Evolutionary conservation across 2,888 invertebrate genomes (phyloP), one percentile per base, ranked within the genome.

Genomic region (Brachypalpus laphriformis): DNA sequence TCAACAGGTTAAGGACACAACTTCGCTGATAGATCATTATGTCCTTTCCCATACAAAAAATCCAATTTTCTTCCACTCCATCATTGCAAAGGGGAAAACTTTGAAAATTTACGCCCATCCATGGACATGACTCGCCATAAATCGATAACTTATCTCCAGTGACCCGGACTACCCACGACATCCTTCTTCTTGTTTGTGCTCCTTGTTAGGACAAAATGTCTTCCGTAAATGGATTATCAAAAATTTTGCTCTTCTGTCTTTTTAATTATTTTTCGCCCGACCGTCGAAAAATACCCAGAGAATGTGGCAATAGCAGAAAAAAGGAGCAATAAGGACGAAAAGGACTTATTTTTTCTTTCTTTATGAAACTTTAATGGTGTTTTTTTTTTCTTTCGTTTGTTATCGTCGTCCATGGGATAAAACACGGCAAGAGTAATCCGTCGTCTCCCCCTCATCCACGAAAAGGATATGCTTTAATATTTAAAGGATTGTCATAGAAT

Each of bases 401-500:
- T n/a, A n/a, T n/a, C n/a, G 34, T 6, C 34, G 2, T 68, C 37
- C 37, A 11, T 66, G 3, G 9, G 37, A 72, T 59, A 54, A 28
- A 42, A n/a, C 61, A 22, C 57, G 63, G 63, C 70, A 49, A 37
- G 70, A 40, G 40, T 57, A 70, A 70, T 70, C 61, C n/a, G n/a
- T n/a, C n/a, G n/a, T n/a, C 42, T 31, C 45, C 25, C 28, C 7
- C 6, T 16, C 37, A 34, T 16, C 8, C n/a, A 2, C 1, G 8
- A 45, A 59, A 76, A 22, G 65, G 63, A 76, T 76, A 25, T 66
- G 34, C 75, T 76, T 82, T 82, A 76, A 71, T 82, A 71, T 82
- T 75, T 76, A 76, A 82, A 76, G 71, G 57, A 59, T 59, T 59
- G 57, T 42, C 20, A 70, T 49, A 65, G 45, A 71, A 65, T 49